A percentile compares a stretch with the other conserved stretches of the same genome.
Evolutionary conservation across 2,797 vertebrate genomes (phyloP).

Genomic region (Ptychobarbus kaznakovi): DNA sequence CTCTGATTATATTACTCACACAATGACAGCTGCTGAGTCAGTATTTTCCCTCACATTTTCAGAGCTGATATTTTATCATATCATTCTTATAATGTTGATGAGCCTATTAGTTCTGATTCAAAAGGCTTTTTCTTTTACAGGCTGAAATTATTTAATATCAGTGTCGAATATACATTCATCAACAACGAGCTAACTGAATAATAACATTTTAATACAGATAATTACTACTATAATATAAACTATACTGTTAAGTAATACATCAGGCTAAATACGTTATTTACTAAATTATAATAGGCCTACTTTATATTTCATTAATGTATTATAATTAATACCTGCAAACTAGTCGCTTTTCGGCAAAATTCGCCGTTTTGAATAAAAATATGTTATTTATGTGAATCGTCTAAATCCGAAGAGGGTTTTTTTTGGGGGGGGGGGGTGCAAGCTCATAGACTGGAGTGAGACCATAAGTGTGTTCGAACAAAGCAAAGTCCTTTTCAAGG

Average conservation of each 20-base stretch:
- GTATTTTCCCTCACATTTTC: neutral
- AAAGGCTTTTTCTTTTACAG: neutral
- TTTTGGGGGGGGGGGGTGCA: too few species aligned
- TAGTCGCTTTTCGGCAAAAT: too few species aligned
- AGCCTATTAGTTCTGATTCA: neutral
- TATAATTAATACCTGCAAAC: neutral
- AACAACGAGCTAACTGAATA: neutral
- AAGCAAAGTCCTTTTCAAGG: too few species aligned
- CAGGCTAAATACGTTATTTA: neutral
- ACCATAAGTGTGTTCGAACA: too few species aligned
- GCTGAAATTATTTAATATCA: neutral
- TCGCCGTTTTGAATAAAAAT: too few species aligned
- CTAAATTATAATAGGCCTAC: neutral
- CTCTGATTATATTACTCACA: neutral
- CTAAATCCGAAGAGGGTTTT: too few species aligned
- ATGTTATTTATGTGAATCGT: too few species aligned
- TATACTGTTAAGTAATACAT: neutral
- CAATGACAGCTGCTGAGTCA: neutral
- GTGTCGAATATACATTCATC: neutral
- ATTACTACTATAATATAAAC: neutral
- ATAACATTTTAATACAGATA: neutral
- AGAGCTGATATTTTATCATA: neutral
- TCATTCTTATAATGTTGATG: neutral
- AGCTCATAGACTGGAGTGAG: too few species aligned
- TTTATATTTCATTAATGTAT: neutral